Base-by-base conservation (phyloP, 2,797 vertebrate genomes). In the Acipenser oxyrinchus region DNA sequence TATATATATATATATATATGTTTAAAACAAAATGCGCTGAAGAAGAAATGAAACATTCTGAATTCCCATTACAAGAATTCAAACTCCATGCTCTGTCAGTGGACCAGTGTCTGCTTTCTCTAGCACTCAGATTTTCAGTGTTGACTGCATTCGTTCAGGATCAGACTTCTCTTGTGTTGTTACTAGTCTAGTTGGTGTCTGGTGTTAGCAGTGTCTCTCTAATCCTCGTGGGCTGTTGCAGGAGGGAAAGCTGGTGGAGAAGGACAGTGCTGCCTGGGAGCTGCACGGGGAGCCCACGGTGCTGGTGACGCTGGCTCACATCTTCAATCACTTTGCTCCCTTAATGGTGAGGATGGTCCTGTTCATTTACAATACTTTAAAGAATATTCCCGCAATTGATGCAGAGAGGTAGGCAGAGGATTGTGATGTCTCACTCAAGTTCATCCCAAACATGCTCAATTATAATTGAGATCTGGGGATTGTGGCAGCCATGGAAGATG, bases 291-390 rank as follows among this genome's bases (percentile, higher is more conserved):
- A 99, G 0, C 90, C 95, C 1, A 98, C 96, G 0, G 76, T 94
- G 66, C 73, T 99, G 63, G 81, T 98, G 76, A 88, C 96, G 0
- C 73, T 96, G 71, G 93, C 93, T 48, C 95, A 98, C 79, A 89
- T 99, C 86, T 99, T 99, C 80, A 95, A 95, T 74, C 84, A 85
- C 79, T 97, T 99, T 0, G 90, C 94, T 49, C 95, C 95, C 0
- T 90, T 99, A 2, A 93, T 98, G 95, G 96, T 98, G 74, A 93
- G 83, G 79, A 72, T 68, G 71, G 0, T 37, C 23, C 23, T 37
- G 2, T 37, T 37, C 23, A 4, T 37, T 37, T 37, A 37, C 10
- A 37, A 37, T 37, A 37, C 49, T 48, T 60, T 66, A n/a, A 10
- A 53, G 15, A 7, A n/a, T 57, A 11, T 13, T 57, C 53, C n/a